Evolutionary conservation across 2,888 invertebrate genomes (phyloP).

Genomic region (Acanthosepion esculentum): DNA sequence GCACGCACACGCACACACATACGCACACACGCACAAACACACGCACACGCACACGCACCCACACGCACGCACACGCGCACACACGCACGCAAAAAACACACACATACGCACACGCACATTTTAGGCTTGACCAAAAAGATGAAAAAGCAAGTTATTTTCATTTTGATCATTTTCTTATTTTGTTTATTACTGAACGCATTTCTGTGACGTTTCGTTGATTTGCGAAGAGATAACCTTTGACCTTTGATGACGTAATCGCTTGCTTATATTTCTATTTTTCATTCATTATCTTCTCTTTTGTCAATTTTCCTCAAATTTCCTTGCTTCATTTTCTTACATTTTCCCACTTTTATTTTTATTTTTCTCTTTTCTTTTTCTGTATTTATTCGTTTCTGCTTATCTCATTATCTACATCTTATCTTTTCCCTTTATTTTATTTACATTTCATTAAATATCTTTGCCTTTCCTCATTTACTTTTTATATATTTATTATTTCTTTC

Average conservation of each 20-base stretch:
- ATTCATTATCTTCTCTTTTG: background rate
- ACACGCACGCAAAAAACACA: too few species aligned
- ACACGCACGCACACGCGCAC: too few species aligned
- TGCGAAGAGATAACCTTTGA: background rate
- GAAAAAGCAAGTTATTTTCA: too few species aligned
- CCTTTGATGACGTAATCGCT: background rate
- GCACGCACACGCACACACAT: too few species aligned
- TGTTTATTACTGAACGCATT: too few species aligned
- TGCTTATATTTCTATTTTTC: background rate
- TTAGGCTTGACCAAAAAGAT: too few species aligned
- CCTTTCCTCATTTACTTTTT: background rate
- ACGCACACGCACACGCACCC: too few species aligned
- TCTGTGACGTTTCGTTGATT: too few species aligned
- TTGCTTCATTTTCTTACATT: background rate
- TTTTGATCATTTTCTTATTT: too few species aligned
- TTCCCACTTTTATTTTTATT: background rate
- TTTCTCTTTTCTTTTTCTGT: background rate
- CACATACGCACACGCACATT: too few species aligned
- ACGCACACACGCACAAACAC: too few species aligned
- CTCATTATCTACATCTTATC: background rate
- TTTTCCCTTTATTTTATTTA: background rate
- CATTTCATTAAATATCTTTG: background rate
- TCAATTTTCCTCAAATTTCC: background rate
- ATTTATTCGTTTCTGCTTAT: background rate
- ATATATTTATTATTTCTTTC: background rate